phyloP scores from a whole-genome alignment of 2,888 invertebrate species.

The Eupeodes latifasciatus region DNA sequence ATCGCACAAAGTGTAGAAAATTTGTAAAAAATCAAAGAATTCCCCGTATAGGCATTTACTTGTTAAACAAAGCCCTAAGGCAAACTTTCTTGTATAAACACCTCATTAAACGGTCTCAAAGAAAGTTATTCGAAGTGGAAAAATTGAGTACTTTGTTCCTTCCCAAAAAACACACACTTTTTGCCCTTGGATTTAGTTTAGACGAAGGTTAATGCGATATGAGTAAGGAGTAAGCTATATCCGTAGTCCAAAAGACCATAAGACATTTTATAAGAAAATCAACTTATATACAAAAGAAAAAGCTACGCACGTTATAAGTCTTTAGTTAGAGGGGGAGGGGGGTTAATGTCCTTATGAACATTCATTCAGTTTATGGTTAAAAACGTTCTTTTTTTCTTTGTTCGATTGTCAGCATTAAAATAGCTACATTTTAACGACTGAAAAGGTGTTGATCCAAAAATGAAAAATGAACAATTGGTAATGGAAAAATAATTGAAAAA shows the following conservation, averaged over 20 bases:
- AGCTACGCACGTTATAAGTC: too few species aligned
- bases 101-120: constrained; percentile 44
- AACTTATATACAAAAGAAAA: constrained; percentile 5
- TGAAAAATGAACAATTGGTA: neutral
- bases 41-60: neutral
- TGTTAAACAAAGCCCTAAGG: constrained; percentile 20
- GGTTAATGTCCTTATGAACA: neutral
- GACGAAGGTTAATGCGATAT: neutral
- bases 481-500: constrained; percentile 20
- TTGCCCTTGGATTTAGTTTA: constrained; percentile 23
- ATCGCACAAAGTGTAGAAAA: neutral
- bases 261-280: neutral
- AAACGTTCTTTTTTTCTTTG: constrained; percentile 6
- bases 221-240: too few species aligned
- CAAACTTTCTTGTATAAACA: constrained; percentile 43
- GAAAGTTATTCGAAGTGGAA: constrained; percentile 37
- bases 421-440: neutral
- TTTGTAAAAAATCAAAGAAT: constrained; percentile 41
- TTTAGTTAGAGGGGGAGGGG: neutral
- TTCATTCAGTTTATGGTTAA: neutral
- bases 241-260: neutral
- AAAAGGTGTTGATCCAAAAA: constrained; percentile 15
- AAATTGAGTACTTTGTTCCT: constrained; percentile 14
- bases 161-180: too few species aligned
- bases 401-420: constrained; percentile 18